phyloP scores from a whole-genome alignment of 2,888 invertebrate genomes.

The Cephus rjabovi region DNA sequence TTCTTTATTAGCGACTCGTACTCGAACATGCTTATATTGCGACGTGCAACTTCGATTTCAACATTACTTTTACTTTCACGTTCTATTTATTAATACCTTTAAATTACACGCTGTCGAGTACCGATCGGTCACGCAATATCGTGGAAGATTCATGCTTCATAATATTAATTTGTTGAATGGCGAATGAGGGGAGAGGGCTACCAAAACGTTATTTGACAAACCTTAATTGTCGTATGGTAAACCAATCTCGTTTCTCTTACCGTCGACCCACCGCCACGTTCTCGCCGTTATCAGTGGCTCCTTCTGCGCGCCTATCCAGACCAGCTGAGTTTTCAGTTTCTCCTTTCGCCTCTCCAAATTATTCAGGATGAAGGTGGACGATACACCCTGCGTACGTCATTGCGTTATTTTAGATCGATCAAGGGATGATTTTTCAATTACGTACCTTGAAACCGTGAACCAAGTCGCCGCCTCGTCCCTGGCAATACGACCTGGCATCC shows the following conservation, averaged over 20 bases:
- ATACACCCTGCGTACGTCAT: slow-evolving; percentile 68
- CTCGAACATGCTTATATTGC: not conserved
- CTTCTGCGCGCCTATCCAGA: slow-evolving; percentile 93
- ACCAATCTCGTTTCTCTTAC: slow-evolving; percentile 67
- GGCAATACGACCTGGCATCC: slow-evolving; percentile 82
- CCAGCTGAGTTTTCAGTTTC: slow-evolving; percentile 84
- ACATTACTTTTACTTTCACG: slow-evolving; percentile 55
- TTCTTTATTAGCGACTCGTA: not conserved
- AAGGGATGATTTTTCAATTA: not conserved
- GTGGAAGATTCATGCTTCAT: not conserved
- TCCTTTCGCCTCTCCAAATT: slow-evolving; percentile 85
- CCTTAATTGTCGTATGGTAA: no score
- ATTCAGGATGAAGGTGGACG: slow-evolving; percentile 77
- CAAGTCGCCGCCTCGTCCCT: slow-evolving; percentile 78
- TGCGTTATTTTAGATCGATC: slow-evolving; percentile 7
- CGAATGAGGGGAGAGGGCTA: no score
- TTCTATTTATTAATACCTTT: slow-evolving; percentile 40
- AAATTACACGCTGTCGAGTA: not conserved
- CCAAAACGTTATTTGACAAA: no score
- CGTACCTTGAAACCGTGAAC: slow-evolving; percentile 75
- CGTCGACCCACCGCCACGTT: slow-evolving; percentile 92
- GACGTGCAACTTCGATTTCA: slow-evolving; percentile 47
- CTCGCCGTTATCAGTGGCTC: slow-evolving; percentile 85
- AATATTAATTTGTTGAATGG: not conserved
- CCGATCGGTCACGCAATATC: not conserved